Evolutionary conservation across 2,888 invertebrate species (phyloP), one percentile per base, ranked within the genome.

Genomic region (Spisula subtruncata): DNA sequence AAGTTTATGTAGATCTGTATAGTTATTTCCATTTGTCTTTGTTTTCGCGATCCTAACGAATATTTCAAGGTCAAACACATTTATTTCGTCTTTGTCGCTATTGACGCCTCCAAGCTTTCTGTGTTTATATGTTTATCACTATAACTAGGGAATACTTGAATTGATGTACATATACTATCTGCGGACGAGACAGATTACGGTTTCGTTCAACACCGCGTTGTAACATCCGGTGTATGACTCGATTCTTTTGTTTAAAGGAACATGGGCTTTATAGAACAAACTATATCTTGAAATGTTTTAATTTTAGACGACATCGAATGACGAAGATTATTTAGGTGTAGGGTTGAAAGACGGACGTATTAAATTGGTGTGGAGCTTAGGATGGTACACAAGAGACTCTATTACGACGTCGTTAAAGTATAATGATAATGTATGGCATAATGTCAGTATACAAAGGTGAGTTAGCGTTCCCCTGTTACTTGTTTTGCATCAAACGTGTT

Each of bases 331-430:
- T 60, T 82, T 91, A 8, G 91, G 89, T 4, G 29, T 91, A 16
- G 91, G 91, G 16, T 29, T 91, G n/a, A n/a, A 75, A n/a, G 88
- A 88, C 35, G 91, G 91, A 10, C 88, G 86, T 32, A n/a, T 91
- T 1, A 86, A 89, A 48, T n/a, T 91, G 5, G 89, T 89, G 2
- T 91, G 89, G 89, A 91, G 86, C 32, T 86, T 91, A 20, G 91
- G 91, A 84, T 91, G 91, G 91, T 91, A 88, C 32, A 81, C 91
- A 10, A 56, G 87, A 8, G 86, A 80, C 51, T 85, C 84, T n/a
- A 51, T 89, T 4, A 51, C 85, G 0, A 88, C 89, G 4, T 35
- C 88, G 0, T 10, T 75, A 5, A 85, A 86, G 29, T 89, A 88
- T 41, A 86, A 86, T 79, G 88, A 91, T 79, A 85, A 81, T 1